These are phyloP conservation scores for Mionectes macconnelli DNA, from an alignment of 2,113 vertebrate genomes.

Conservation along the genomic window DNA sequence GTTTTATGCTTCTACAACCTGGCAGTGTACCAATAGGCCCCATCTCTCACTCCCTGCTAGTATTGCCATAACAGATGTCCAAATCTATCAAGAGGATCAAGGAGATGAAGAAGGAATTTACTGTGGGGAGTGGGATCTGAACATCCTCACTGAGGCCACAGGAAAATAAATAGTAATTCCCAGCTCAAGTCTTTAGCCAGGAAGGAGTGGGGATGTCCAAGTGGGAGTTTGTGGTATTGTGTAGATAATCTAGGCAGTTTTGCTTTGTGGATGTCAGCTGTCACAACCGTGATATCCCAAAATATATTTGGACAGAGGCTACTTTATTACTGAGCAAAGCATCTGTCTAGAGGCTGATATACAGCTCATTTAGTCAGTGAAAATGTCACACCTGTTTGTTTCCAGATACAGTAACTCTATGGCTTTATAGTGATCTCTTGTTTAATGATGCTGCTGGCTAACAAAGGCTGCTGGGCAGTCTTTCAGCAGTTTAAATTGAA, in stretches of 20 bases:
- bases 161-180: neutral
- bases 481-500: neutral
- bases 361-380: neutral
- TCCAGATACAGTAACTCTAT: neutral
- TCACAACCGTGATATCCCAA: neutral
- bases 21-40: neutral
- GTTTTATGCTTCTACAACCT: neutral
- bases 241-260: neutral
- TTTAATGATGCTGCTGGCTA: neutral
- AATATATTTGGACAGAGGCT: neutral
- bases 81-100: neutral
- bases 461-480: neutral
- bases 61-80: neutral
- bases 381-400: neutral
- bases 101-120: neutral
- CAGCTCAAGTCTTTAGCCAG: neutral
- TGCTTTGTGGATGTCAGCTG: neutral
- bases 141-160: neutral
- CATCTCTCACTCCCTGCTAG: neutral
- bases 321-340: neutral
- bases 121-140: neutral
- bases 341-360: neutral
- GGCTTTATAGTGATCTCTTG: neutral
- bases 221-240: neutral
- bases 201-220: fast-evolving